phyloP scores from a whole-genome alignment of 2,888 invertebrate genomes.

The Prosapia bicincta region DNA sequence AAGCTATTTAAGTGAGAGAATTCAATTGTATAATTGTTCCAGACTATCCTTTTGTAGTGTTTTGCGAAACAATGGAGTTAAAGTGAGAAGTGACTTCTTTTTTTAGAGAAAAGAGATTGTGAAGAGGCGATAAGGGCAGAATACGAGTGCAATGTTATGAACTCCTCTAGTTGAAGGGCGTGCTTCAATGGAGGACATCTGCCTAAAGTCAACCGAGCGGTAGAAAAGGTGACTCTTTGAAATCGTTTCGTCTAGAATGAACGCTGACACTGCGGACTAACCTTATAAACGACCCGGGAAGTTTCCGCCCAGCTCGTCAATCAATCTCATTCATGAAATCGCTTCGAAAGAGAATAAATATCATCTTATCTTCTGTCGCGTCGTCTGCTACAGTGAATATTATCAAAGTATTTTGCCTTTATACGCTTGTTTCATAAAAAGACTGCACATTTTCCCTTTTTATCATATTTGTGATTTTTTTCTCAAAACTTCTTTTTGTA shows the following conservation, averaged over 20 bases:
- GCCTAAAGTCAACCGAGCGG: not conserved
- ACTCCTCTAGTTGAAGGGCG: not conserved
- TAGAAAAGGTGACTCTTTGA: not conserved
- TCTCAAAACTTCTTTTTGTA: not conserved
- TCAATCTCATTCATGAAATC: not conserved
- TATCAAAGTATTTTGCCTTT: not conserved
- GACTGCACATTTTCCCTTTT: not conserved
- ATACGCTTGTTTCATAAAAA: not conserved
- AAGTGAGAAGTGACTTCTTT: not conserved
- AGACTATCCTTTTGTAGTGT: not conserved
- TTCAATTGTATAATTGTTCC: not conserved
- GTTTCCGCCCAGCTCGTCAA: not conserved
- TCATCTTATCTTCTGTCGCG: not conserved
- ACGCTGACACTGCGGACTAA: not conserved
- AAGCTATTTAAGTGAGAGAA: too few relatives aligned
- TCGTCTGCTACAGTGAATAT: not conserved
- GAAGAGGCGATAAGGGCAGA: not conserved
- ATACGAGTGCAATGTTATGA: not conserved
- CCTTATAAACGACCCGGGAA: not conserved
- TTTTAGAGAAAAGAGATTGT: not conserved
- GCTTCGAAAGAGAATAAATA: not conserved
- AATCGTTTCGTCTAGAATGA: not conserved
- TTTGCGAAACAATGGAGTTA: not conserved
- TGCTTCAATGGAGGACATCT: not conserved
- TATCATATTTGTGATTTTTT: not conserved